Percentiles rank a stretch among this genome's conserved stretches.
Evolutionary conservation across 2,797 vertebrate genomes (phyloP).

Genomic region (Lithobates pipiens): DNA sequence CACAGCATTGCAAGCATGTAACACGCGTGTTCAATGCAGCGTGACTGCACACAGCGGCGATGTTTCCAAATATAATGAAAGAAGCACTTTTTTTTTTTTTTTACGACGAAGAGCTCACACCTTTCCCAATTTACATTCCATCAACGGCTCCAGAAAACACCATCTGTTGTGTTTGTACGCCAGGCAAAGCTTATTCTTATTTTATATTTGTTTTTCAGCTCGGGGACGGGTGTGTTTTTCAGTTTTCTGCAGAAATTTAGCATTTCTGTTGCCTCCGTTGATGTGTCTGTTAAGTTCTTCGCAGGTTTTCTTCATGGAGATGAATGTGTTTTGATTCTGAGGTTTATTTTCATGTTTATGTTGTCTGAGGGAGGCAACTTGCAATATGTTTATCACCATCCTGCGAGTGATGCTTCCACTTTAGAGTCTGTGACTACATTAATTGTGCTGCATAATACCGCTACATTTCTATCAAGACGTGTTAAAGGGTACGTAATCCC

Average conservation of each 20-base stretch:
- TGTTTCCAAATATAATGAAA: slow-evolving; percentile 30
- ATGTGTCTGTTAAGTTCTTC: slow-evolving; percentile 9
- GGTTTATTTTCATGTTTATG: slow-evolving; percentile 24
- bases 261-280: slow-evolving; percentile 17
- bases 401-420: slow-evolving; percentile 10
- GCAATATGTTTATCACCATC: slow-evolving; percentile 39
- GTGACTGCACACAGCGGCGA: slow-evolving; percentile 17
- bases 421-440: neutral
- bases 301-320: slow-evolving; percentile 41
- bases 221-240: slow-evolving; percentile 2
- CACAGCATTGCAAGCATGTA: neutral
- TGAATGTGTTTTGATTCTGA: slow-evolving; percentile 30
- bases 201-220: slow-evolving; percentile 18
- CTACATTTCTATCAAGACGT: neutral
- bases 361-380: neutral
- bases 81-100: neutral
- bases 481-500: too few relatives aligned
- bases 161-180: slow-evolving; percentile 12
- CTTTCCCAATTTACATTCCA: neutral
- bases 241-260: slow-evolving; percentile 15
- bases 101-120: neutral
- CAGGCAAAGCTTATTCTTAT: slow-evolving; percentile 33
- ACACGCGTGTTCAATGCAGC: neutral
- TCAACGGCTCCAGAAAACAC: slow-evolving; percentile 1
- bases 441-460: neutral